Percentiles rank a stretch among this genome's conserved stretches.
Conservation (phyloP, 2,113 vertebrate genomes). For the Cyprinus carpio region DNA sequence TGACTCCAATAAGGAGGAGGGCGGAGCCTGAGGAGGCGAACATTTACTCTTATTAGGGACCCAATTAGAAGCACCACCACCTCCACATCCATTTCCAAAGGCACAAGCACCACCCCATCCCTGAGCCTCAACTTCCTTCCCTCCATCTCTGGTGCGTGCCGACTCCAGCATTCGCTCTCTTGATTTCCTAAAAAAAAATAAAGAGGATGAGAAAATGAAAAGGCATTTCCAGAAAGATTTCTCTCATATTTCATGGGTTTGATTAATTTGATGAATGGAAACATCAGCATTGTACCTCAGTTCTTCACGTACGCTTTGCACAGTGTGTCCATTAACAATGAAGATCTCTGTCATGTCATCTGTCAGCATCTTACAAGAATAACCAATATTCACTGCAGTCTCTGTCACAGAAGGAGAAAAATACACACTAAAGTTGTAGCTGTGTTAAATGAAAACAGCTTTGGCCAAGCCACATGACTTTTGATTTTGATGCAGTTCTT, state of each 20-base stretch:
- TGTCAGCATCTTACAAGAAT: slow-evolving; percentile 95
- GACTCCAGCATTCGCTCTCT: slow-evolving; percentile 84
- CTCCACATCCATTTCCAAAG: slow-evolving; percentile 76
- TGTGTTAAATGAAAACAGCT: background rate
- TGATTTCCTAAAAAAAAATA: slow-evolving; percentile 76
- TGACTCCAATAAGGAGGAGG: slow-evolving; percentile 81
- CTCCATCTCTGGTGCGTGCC: slow-evolving; percentile 61
- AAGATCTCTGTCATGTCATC: slow-evolving; percentile 91
- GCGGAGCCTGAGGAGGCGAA: slow-evolving; percentile 48
- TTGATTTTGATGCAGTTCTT: slow-evolving; percentile 38
- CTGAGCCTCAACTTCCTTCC: slow-evolving; percentile 74
- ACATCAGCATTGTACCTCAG: slow-evolving; percentile 77
- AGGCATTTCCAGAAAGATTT: background rate
- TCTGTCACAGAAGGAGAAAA: slow-evolving; percentile 70
- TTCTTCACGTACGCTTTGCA: slow-evolving; percentile 88
- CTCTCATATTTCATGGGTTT: background rate
- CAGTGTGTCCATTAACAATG: slow-evolving; percentile 85
- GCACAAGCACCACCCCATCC: slow-evolving; percentile 72
- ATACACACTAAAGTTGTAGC: background rate
- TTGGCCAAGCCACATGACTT: background rate
- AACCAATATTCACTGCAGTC: slow-evolving; percentile 92
- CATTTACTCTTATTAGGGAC: slow-evolving; percentile 53
- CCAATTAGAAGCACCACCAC: slow-evolving; percentile 47
- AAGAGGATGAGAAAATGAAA: background rate
- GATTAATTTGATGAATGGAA: background rate